Base-by-base conservation (phyloP, 92 coral and sea anemone species). In the Plumapathes pennacea region DNA sequence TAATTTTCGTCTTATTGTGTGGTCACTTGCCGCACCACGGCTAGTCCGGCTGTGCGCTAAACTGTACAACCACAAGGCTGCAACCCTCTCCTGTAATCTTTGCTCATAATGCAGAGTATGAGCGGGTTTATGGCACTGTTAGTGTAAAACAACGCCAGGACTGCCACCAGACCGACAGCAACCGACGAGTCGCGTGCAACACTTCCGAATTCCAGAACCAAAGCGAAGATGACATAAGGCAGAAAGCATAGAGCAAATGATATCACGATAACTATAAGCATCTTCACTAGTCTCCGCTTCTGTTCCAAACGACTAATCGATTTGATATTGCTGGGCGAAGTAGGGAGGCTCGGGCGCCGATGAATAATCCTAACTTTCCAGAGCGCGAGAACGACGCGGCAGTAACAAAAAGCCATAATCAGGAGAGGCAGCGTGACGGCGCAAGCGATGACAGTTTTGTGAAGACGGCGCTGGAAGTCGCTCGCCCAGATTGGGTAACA, bases 41-140 rank as follows among this genome's bases (percentile, higher is more conserved):
- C n/a, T n/a, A n/a, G n/a, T n/a, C n/a, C n/a, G n/a, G n/a, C n/a
- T n/a, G n/a, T n/a, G n/a, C n/a, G n/a, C n/a, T n/a, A n/a, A n/a
- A n/a, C n/a, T n/a, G n/a, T n/a, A n/a, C 84, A 78, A 12, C 84
- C 84, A 51, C 96, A 87, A 5, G 96, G 96, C 25, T 86, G 52
- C 5, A 87, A 48, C 4, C 90, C 96, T 39, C 68, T 83, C 34
- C 96, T 65, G 46, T 88, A 94, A 50, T 94, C 99, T 52, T 94
- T 94, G 74, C 99, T 94, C 99, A 94, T 94, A 5, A 85, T 84
- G 34, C 96, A 84, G 41, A 94, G 62, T 68, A 94, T 89, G 44
- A 94, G 45, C 0, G 99, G 99, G 47, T 94, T 89, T 24, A 94
- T 79, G 6, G 99, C 99, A 30, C 96, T 89, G 63, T 94, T 89